Evolutionary conservation across 2,797 vertebrate species (phyloP).

Genomic region (Ptychadena robeensis): DNA sequence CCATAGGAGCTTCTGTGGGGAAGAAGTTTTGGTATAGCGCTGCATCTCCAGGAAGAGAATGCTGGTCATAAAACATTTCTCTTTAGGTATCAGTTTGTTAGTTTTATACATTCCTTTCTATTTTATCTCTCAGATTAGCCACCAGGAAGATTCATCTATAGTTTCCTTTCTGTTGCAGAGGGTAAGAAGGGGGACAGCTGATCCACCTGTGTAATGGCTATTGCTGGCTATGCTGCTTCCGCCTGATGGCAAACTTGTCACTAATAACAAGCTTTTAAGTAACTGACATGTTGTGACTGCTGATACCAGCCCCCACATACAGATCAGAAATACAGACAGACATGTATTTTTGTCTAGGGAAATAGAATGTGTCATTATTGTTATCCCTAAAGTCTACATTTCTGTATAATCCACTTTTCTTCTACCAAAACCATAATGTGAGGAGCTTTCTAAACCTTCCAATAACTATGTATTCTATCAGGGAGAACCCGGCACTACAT

Average conservation of each 20-base stretch:
- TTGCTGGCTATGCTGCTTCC: conserved; percentile 60
- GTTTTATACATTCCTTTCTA: conserved; percentile 32
- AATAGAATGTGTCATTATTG: no score
- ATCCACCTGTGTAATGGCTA: conserved; percentile 11
- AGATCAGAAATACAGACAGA: not conserved
- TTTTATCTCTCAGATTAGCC: conserved; percentile 61
- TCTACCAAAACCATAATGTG: no score
- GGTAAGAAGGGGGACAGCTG: conserved; percentile 58
- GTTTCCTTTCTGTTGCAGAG: conserved; percentile 57
- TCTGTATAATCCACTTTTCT: no score
- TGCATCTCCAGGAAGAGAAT: not conserved
- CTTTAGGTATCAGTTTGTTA: not conserved
- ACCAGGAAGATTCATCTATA: conserved; percentile 60
- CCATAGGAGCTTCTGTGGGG: not conserved
- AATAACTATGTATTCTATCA: no score
- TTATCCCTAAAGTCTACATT: no score
- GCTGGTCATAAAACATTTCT: not conserved
- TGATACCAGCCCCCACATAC: not conserved
- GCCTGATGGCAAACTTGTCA: conserved; percentile 7
- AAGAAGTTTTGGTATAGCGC: not conserved
- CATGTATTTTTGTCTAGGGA: no score
- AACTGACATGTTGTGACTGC: not conserved
- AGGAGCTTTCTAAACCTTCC: no score
- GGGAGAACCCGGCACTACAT: no score
- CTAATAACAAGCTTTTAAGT: conserved; percentile 3